Conservation (phyloP, 2,888 invertebrate genomes). For the Troides helena region DNA sequence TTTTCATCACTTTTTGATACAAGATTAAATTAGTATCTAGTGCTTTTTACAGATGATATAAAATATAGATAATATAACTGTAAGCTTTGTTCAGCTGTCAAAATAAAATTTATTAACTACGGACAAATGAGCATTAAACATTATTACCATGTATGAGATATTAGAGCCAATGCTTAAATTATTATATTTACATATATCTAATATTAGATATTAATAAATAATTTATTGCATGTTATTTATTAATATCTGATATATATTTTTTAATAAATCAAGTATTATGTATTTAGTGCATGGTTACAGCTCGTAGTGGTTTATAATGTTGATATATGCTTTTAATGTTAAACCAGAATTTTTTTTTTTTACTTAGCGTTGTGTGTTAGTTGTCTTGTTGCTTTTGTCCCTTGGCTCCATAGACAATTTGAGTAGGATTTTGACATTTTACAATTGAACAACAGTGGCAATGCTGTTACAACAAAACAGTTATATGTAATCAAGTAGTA, state of each 20-base stretch:
- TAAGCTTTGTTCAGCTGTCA: slow-evolving; percentile 11
- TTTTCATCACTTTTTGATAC: slow-evolving; percentile 25
- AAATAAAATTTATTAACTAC: neutral
- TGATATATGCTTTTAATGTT: slow-evolving; percentile 61
- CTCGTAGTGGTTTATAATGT: slow-evolving; percentile 45
- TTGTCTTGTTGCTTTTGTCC: slow-evolving; percentile 53
- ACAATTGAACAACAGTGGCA: slow-evolving; percentile 42
- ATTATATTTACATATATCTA: slow-evolving; percentile 44
- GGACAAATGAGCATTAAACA: neutral
- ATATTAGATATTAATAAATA: slow-evolving; percentile 34
- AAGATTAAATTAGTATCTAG: slow-evolving; percentile 16
- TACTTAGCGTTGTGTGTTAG: slow-evolving; percentile 47
- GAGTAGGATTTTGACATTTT: slow-evolving; percentile 44
- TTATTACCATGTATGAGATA: slow-evolving; percentile 17
- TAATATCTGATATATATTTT: slow-evolving; percentile 45
- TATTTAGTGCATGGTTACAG: slow-evolving; percentile 53
- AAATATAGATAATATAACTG: neutral
- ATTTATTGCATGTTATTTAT: too few species aligned
- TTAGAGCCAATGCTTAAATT: slow-evolving; percentile 38
- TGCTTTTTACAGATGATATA: slow-evolving; percentile 15
- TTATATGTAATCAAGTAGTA: slow-evolving; percentile 36
- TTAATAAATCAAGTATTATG: slow-evolving; percentile 42
- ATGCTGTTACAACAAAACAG: slow-evolving; percentile 39
- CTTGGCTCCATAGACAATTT: slow-evolving; percentile 43
- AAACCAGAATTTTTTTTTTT: slow-evolving; percentile 41